Conservation (phyloP, 92 coral and sea anemone species). For the Palythoa caribaeorum region DNA sequence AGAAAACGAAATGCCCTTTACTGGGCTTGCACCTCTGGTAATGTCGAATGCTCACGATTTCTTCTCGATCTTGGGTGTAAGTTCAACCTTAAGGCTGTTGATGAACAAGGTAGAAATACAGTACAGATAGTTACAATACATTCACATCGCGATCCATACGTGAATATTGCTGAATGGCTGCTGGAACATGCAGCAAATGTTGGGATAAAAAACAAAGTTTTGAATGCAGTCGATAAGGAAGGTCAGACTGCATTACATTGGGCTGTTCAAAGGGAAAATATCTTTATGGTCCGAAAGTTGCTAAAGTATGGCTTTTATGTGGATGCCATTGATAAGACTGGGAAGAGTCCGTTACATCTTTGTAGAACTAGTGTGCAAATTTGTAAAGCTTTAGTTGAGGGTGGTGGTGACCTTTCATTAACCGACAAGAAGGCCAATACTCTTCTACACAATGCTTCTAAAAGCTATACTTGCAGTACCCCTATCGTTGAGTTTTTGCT, state of each 20-base stretch:
- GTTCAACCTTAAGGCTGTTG: not conserved
- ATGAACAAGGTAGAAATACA: not conserved
- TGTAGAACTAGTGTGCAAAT: not conserved
- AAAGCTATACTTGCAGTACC: no score
- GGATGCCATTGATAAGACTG: conserved; percentile 14
- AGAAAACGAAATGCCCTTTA: no score
- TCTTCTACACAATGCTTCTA: not conserved
- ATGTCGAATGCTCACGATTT: no score
- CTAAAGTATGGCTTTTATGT: no score
- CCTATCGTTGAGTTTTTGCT: no score
- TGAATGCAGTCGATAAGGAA: not conserved
- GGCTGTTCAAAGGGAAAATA: not conserved
- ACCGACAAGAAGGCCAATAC: no score
- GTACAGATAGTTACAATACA: not conserved
- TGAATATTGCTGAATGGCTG: not conserved
- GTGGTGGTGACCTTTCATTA: conserved; percentile 1
- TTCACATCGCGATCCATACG: not conserved
- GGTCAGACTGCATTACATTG: not conserved
- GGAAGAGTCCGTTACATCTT: no score
- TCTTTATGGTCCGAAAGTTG: not conserved
- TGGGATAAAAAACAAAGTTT: no score
- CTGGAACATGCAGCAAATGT: no score
- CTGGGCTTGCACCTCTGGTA: no score
- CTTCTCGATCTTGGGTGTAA: conserved; percentile 21
- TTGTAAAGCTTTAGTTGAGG: not conserved